Conservation (phyloP, 2,797 vertebrate species). For the Spinus pinus region DNA sequence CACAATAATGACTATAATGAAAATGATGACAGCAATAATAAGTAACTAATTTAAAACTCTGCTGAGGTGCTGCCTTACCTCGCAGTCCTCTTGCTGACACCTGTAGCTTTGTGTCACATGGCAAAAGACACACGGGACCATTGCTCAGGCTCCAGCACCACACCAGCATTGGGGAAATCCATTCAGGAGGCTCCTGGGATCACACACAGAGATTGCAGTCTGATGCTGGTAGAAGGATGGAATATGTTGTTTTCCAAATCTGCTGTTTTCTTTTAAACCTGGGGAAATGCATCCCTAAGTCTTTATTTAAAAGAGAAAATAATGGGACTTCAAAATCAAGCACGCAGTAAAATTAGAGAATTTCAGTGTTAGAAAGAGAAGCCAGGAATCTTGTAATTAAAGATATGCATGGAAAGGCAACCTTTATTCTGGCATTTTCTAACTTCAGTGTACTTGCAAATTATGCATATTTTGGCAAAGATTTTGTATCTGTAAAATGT, state of each 20-base stretch:
- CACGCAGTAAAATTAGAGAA: not conserved
- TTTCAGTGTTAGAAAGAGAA: not conserved
- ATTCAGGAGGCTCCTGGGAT: not conserved
- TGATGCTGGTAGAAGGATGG: not conserved
- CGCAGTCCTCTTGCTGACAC: not conserved
- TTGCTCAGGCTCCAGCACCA: not conserved
- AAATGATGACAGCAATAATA: not conserved
- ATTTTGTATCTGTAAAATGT: slow-evolving; percentile 26
- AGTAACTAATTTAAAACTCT: not conserved
- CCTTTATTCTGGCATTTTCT: slow-evolving; percentile 64
- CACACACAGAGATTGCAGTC: not conserved
- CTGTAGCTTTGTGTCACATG: not conserved
- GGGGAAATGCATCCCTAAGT: not conserved
- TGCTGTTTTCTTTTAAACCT: not conserved
- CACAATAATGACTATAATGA: not conserved
- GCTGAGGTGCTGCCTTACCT: not conserved
- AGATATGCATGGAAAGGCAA: slow-evolving; percentile 30
- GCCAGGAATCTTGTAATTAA: not conserved
- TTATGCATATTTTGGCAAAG: slow-evolving; percentile 46
- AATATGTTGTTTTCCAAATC: not conserved
- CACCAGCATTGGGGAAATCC: not conserved
- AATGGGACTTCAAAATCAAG: not conserved
- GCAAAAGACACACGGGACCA: not conserved
- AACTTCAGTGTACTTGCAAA: slow-evolving; percentile 2
- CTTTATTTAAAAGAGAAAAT: not conserved